Evolutionary conservation across 2,888 invertebrate genomes (phyloP).

Genomic region (Acronicta aceris): DNA sequence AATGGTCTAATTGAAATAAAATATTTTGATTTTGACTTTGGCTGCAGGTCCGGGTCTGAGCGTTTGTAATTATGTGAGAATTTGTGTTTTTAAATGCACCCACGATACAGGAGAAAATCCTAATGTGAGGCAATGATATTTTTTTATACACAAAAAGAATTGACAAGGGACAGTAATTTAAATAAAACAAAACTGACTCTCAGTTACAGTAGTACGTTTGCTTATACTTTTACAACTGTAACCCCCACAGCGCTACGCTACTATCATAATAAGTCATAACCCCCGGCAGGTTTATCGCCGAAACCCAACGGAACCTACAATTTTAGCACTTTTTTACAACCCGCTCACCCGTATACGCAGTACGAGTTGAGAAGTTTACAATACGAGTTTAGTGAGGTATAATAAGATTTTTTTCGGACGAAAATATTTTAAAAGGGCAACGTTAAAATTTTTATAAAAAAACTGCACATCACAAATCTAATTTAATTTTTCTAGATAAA

Average conservation of each 20-base stretch:
- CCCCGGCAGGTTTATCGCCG: constrained; percentile 41
- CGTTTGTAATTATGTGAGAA: too few species aligned
- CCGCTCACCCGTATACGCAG: constrained; percentile 12
- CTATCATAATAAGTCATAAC: constrained; percentile 42
- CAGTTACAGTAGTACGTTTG: constrained; percentile 12
- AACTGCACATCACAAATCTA: not conserved
- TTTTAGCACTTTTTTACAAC: constrained; percentile 44
- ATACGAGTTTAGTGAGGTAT: constrained; percentile 8
- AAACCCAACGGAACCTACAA: constrained; percentile 9
- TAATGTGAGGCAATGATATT: too few species aligned
- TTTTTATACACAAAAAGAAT: too few species aligned
- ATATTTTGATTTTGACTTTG: too few species aligned
- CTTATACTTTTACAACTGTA: constrained; percentile 32
- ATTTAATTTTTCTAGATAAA: too few species aligned
- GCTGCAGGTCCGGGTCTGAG: too few species aligned
- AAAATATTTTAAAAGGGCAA: not conserved
- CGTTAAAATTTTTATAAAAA: too few species aligned
- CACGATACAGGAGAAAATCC: too few species aligned
- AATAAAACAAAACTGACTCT: constrained; percentile 9
- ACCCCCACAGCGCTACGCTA: constrained; percentile 3
- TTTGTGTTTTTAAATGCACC: too few species aligned
- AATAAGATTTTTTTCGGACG: not conserved
- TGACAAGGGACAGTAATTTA: constrained; percentile 13
- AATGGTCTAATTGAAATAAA: too few species aligned
- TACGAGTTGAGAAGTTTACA: constrained; percentile 34